phyloP scores from a whole-genome alignment of 2,113 vertebrate species.

The Apistogramma diplotaenia region DNA sequence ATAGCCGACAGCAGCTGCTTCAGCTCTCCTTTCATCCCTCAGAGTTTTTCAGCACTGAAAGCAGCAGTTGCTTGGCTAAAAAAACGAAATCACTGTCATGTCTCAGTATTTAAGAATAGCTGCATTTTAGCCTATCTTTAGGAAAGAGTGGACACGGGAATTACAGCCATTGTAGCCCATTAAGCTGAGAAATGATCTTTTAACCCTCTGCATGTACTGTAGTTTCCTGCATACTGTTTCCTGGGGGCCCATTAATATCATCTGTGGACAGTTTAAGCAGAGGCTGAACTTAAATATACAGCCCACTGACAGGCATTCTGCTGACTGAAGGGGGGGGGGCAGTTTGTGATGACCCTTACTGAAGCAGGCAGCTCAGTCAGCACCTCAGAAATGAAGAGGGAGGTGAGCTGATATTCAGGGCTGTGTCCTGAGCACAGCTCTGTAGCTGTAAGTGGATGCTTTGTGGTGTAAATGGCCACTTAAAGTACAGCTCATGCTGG shows the following conservation, averaged over 20 bases:
- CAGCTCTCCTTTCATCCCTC: slow-evolving; percentile 18
- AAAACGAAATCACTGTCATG: background rate
- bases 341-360: slow-evolving; percentile 25
- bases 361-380: slow-evolving; percentile 20
- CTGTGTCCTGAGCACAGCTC: background rate
- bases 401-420: background rate
- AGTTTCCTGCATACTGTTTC: slow-evolving; percentile 12
- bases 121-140: background rate
- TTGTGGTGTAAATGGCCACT: slow-evolving; percentile 1
- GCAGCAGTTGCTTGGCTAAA: background rate
- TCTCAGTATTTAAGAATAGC: background rate
- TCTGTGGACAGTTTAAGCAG: slow-evolving; percentile 24
- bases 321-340: slow-evolving; percentile 13
- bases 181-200: slow-evolving; percentile 18
- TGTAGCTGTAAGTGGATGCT: background rate
- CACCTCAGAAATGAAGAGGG: background rate
- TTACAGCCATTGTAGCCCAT: background rate
- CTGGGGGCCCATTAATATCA: slow-evolving; percentile 18
- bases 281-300: slow-evolving; percentile 28
- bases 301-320: slow-evolving; percentile 28
- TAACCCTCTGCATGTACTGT: slow-evolving; percentile 2
- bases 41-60: slow-evolving; percentile 3
- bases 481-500: slow-evolving; percentile 6
- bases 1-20: slow-evolving; percentile 12
- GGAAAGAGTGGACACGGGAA: background rate